These are phyloP conservation scores for Archocentrus centrarchus DNA, from an alignment of 2,113 vertebrate genomes.

Conservation along the genomic window DNA sequence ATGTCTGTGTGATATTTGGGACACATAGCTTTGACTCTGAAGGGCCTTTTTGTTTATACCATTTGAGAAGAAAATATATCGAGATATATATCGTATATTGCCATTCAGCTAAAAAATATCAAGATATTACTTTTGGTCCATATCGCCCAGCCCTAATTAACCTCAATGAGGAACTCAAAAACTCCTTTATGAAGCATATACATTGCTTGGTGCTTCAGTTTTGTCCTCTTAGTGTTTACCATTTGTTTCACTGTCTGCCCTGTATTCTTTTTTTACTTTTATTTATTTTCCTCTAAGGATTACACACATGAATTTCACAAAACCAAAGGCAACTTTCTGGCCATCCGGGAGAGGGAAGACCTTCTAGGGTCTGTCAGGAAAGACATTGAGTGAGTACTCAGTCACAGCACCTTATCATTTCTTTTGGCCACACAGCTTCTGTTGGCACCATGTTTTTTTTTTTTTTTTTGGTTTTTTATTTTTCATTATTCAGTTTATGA, in stretches of 20 bases:
- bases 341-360: constrained; percentile 94
- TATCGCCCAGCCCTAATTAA: too few relatives aligned
- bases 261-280: neutral
- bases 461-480: neutral
- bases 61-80: too few relatives aligned
- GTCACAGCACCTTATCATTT: too few relatives aligned
- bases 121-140: too few relatives aligned
- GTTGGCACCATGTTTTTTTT: neutral
- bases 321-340: constrained; percentile 97
- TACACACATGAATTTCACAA: constrained; percentile 99
- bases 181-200: neutral
- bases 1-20: too few relatives aligned
- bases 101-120: too few relatives aligned
- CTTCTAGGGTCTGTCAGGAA: constrained; percentile 96
- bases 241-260: neutral
- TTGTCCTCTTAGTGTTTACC: neutral
- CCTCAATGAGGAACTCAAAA: neutral
- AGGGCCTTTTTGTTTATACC: too few relatives aligned
- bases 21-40: too few relatives aligned
- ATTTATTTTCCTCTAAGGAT: constrained; percentile 82
- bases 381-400: constrained; percentile 94
- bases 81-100: too few relatives aligned
- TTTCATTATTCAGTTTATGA: too few relatives aligned
- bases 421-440: too few relatives aligned
- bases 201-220: neutral